Evolutionary conservation across 2,888 invertebrate species (phyloP), one percentile per base, ranked within the genome.

Genomic region (Melikaiella ostensackeni): DNA sequence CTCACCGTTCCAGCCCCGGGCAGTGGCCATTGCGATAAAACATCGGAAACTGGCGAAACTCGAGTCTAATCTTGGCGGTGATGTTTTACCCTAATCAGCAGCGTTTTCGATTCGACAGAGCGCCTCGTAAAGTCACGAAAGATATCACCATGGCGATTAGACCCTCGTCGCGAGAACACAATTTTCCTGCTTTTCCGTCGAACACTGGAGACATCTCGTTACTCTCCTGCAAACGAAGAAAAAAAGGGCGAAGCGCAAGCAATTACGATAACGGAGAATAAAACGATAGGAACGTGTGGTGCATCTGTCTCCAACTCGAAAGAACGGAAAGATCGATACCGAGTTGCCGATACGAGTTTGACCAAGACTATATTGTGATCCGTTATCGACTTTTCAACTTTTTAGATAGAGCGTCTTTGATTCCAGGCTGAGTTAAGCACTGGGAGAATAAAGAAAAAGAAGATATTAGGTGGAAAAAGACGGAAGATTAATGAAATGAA

Each of bases 41-140:
- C 88, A 88, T 87, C 83, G 86, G 85, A 84, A 88, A 87, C 88
- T 86, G 88, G 87, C 83, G 86, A 88, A 88, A 88, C 88, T 88
- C 88, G 74, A 85, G 80, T 88, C 86, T 87, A 88, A 88, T 88
- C 88, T 88, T 88, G 86, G 85, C 83, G 85, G 84, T 86, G 85
- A 88, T 88, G 88, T 88, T 88, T 88, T 87, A 88, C 85, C 85
- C 83, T 81, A 81, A 84, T 81, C 81, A 82, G 75, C 84, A 81
- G 76, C 61, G 77, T 64, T 66, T 66, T 78, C 73, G 78, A 74
- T 74, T 33, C 79, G 73, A 79, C 70, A 42, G 76, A 79, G 78
- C 77, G 78, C 80, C 84, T 87, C 87, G 88, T 87, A 87, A 87
- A 87, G 83, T 86, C 86, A 84, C 81, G 82, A 81, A 86, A 86